Base-by-base conservation (phyloP, 2,113 vertebrate species). In the Petromus typicus region DNA sequence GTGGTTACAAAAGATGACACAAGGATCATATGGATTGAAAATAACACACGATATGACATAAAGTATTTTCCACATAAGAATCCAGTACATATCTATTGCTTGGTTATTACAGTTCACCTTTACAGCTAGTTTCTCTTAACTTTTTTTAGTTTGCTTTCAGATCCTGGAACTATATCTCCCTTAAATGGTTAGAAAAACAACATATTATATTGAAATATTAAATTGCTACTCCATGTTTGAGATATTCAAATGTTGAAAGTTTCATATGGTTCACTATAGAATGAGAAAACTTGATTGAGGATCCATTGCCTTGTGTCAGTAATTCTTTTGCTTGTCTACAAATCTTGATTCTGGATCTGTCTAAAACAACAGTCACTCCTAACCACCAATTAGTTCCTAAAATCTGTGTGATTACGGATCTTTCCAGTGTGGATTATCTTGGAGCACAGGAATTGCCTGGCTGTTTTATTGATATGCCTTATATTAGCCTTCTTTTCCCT, bases 31-130 rank as follows among this genome's bases (percentile, higher is more conserved):
- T 80, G n/a, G 40, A 76, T 95, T 73, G 86, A 59, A 91, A 87
- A 90, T 1, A 40, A 27, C 45, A 67, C 37, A 64, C 4, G 66
- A 32, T 43, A 27, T 32, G 25, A 27, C 40, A 9, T 63, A 45
- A 91, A 89, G 14, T 90, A 51, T 91, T 81, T 76, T 73, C 14
- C 9, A 61, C 69, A 18, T 85, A 90, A 87, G 59, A 63, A n/a
- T 3, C 64, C n/a, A 86, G 14, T 63, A 40, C 13, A 4, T 90
- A 84, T 25, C 32, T 69, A 37, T 84, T 90, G 13, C 51, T 80
- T 93, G n/a, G 73, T 61, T 96, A 83, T 84, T 66, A 45, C 30
- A 34, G 87, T 75, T 90, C 57, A 34, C 22, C 32, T 75, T 93
- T 92, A 83, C 25, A 87, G 54, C 40, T 95, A 75, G 63, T 76